Evolutionary conservation across 1,140 invertebrate genomes (phyloP), one percentile per base, ranked within the genome.

Genomic region (Bombus affinis): DNA sequence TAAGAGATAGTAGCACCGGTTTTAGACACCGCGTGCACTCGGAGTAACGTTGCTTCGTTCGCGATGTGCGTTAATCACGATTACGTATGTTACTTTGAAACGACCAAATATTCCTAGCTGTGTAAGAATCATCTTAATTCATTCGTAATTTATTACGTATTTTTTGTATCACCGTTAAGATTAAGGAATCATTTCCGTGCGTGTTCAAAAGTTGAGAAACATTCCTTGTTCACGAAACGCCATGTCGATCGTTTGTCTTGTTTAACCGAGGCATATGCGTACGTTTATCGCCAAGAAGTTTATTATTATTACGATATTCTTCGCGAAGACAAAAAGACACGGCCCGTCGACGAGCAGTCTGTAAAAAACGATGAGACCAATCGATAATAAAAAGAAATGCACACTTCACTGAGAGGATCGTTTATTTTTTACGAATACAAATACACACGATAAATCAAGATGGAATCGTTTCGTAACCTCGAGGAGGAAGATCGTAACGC

Each of bases 101-200:
- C 92, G 94, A 95, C 95, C 95, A 95, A 95, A 95, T 95, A 95
- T 95, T 95, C 92, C 91, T 92, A 92, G 88, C 92, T 92, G 85
- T 73, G 68, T 94, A 93, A 94, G 91, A 88, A 90, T 87, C 91
- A 93, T 81, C 89, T 89, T 86, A 89, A 90, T 83, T 88, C 84
- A 88, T 92, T 83, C 93, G 90, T 95, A 94, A 95, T 95, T 94
- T 95, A 95, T 94, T 94, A 92, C 62, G 85, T 92, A 57, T 3
- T n/a, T 57, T 65, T 92, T 93, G 88, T 91, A 92, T 92, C 81
- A 86, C 76, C 80, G 39, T 86, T 77, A 81, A 47, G 25, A 12
- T 35, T 32, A 57, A 32, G 42, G 73, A 22, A 70, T 76, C 32
- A n/a, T 32, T 59, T 44, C 53, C 71, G 37, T 65, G 44, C 71